Evolutionary conservation across 2,797 vertebrate genomes (phyloP).

Genomic region (Cryptoprocta ferox): DNA sequence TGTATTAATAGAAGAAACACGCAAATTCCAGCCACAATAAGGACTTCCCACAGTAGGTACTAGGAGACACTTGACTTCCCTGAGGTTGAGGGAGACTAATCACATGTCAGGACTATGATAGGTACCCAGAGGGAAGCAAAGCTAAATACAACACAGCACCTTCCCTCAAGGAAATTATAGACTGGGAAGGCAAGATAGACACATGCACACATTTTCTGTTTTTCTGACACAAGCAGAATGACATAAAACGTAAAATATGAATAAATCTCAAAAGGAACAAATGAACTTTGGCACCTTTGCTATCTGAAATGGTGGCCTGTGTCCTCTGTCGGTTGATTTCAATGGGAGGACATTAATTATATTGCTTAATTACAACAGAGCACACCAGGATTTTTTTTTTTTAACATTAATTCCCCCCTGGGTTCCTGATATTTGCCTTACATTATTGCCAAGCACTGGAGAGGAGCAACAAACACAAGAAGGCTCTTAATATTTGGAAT

Average conservation of each 20-base stretch:
- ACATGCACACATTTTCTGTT: neutral
- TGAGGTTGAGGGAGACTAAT: neutral
- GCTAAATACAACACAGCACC: rapidly evolving
- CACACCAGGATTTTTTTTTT: constrained; percentile 65
- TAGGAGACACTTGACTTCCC: rapidly evolving
- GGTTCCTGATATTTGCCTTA: constrained; percentile 85
- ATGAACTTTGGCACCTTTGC: neutral
- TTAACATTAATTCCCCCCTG: constrained; percentile 75
- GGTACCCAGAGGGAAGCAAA: neutral
- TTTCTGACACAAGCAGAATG: neutral
- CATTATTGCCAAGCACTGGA: constrained; percentile 78
- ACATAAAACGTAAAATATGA: constrained; percentile 33
- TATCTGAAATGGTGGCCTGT: neutral
- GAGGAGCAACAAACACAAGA: constrained; percentile 74
- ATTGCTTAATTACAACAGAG: constrained; percentile 68
- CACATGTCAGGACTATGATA: neutral
- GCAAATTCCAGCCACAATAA: neutral
- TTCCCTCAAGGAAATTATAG: neutral
- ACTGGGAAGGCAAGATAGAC: neutral
- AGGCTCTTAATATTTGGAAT: constrained; percentile 79
- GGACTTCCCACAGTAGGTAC: neutral
- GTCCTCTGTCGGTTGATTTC: constrained; percentile 47
- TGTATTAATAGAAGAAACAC: neutral
- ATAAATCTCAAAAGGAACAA: neutral
- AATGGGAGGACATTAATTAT: constrained; percentile 63